Evolutionary conservation across 2,888 invertebrate genomes (phyloP).

Genomic region (Diplazon laetatorius): DNA sequence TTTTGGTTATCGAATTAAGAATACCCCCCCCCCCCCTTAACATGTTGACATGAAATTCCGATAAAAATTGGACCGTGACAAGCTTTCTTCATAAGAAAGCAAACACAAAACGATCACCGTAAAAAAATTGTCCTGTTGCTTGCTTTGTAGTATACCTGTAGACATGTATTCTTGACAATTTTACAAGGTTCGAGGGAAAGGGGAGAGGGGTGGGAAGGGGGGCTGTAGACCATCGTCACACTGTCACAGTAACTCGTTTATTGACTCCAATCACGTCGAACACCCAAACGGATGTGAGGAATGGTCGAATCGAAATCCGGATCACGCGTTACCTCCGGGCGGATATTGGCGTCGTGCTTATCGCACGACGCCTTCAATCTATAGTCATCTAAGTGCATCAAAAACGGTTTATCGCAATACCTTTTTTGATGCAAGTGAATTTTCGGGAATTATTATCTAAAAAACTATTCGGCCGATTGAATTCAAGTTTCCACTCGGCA

Average conservation of each 20-base stretch:
- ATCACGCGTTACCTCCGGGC: conserved; percentile 64
- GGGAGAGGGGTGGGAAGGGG: too few species aligned
- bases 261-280: conserved; percentile 60
- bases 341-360: conserved; percentile 42
- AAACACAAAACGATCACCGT: too few species aligned
- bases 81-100: too few species aligned
- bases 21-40: too few species aligned
- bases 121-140: background rate
- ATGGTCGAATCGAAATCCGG: conserved; percentile 62
- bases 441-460: too few species aligned
- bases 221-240: conserved; percentile 17
- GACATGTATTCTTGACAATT: too few species aligned
- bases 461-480: too few species aligned
- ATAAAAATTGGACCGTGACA: too few species aligned
- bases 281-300: conserved; percentile 58
- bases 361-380: conserved; percentile 26
- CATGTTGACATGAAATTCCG: too few species aligned
- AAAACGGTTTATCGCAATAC: background rate
- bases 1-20: too few species aligned
- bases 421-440: background rate
- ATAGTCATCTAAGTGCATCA: conserved; percentile 47
- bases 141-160: background rate
- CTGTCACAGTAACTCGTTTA: conserved; percentile 35
- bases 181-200: too few species aligned
- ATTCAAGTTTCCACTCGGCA: too few species aligned